A percentile compares a stretch with the other conserved stretches of the same genome.
These are phyloP conservation scores for Heliothis virescens DNA, from an alignment of 1,140 invertebrate species.

Conservation along the genomic window DNA sequence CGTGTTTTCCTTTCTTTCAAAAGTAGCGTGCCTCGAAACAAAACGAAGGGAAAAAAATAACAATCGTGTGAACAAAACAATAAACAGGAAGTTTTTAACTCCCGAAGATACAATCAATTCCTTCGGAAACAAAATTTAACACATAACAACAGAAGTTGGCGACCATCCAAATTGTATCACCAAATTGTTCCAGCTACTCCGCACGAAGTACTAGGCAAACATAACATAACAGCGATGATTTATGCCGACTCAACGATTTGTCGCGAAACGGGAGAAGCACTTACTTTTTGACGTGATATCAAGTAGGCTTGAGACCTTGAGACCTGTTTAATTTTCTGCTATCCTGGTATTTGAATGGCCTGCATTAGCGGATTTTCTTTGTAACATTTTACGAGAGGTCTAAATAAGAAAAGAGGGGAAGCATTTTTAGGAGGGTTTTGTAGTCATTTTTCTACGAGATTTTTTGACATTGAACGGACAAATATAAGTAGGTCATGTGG, in stretches of 20 bases:
- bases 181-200: constrained; percentile 55
- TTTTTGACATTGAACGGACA: too few species aligned
- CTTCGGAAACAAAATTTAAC: constrained; percentile 42
- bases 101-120: constrained; percentile 38
- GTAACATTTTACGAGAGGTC: constrained; percentile 17
- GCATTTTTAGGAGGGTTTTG: neutral
- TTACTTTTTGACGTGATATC: constrained; percentile 37
- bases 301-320: constrained; percentile 34
- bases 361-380: constrained; percentile 37
- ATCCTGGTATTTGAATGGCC: constrained; percentile 30
- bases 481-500: too few species aligned
- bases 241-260: constrained; percentile 28
- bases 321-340: constrained; percentile 38
- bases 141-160: constrained; percentile 53
- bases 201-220: constrained; percentile 22
- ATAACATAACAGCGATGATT: constrained; percentile 24
- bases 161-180: constrained; percentile 54
- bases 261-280: constrained; percentile 33
- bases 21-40: constrained; percentile 2
- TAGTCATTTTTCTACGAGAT: too few species aligned
- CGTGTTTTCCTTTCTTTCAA: neutral
- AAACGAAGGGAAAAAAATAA: constrained; percentile 13
- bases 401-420: neutral
- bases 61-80: constrained; percentile 29
- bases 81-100: constrained; percentile 42